Conservation (phyloP, 2,888 invertebrate species). For the Myathropa florea region DNA sequence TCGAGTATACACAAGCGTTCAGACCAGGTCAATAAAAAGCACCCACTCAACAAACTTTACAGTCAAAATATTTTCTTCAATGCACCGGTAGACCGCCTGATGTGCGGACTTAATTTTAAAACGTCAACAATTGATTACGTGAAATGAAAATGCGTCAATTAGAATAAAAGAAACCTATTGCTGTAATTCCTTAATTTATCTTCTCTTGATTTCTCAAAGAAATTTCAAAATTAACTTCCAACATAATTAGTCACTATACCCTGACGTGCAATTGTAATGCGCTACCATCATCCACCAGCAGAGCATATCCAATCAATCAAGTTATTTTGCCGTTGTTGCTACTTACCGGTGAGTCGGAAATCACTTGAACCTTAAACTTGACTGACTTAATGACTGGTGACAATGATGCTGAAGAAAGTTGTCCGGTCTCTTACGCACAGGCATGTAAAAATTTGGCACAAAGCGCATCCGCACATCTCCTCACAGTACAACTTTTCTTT, state of each 20-base stretch:
- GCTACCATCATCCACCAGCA: not conserved
- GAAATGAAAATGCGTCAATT: not conserved
- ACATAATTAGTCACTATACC: not conserved
- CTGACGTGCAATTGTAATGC: not conserved
- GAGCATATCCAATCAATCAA: conserved; percentile 18
- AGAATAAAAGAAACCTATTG: not conserved
- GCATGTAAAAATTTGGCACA: conserved; percentile 24
- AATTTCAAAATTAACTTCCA: not conserved
- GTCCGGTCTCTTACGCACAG: conserved; percentile 15
- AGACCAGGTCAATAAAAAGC: no score
- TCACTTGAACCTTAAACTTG: conserved; percentile 54
- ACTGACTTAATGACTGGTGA: conserved; percentile 26
- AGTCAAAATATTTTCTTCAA: no score
- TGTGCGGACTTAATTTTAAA: no score
- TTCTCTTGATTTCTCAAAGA: not conserved
- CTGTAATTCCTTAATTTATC: not conserved
- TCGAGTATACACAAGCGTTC: no score
- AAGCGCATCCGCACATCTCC: not conserved
- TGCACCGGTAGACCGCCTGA: no score
- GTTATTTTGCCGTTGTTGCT: not conserved
- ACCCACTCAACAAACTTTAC: no score
- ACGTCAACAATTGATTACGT: not conserved
- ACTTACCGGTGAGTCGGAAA: conserved; percentile 6
- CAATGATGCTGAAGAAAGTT: conserved; percentile 45
- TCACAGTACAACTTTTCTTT: conserved; percentile 3